Percentiles rank a stretch among this genome's conserved stretches.
Evolutionary conservation across 1,140 invertebrate species (phyloP).

Genomic region (Amphibalanus amphitrite): DNA sequence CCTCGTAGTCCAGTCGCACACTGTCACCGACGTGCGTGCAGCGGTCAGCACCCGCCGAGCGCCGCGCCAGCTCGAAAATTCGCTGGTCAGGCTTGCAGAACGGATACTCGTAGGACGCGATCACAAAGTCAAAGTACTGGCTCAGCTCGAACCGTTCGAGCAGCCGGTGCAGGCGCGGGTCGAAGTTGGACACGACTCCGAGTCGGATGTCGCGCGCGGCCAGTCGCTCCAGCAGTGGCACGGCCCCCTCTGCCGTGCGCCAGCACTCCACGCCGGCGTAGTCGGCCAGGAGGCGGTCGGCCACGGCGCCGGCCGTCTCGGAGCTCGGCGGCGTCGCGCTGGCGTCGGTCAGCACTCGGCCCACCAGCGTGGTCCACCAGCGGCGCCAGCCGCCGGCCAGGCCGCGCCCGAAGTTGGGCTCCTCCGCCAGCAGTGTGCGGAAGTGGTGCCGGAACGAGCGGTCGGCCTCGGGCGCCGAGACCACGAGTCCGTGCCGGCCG

Average conservation of each 20-base stretch:
- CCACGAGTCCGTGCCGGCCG: background rate
- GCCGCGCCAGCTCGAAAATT: background rate
- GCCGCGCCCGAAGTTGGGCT: background rate
- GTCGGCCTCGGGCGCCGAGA: background rate
- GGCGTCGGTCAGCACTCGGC: background rate
- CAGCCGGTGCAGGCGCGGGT: background rate
- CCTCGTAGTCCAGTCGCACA: background rate
- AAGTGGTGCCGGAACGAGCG: background rate
- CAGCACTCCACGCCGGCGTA: background rate
- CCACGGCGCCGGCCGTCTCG: background rate
- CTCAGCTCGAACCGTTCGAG: background rate
- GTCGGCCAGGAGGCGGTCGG: background rate
- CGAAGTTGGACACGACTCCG: background rate
- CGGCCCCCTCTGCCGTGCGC: background rate
- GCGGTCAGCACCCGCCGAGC: background rate
- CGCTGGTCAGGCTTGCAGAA: background rate
- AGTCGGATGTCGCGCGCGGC: background rate
- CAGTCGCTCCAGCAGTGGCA: background rate
- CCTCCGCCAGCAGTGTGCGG: background rate
- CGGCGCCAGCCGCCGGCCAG: background rate
- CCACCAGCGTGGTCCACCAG: background rate
- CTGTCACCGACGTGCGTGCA: background rate
- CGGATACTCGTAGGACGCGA: background rate
- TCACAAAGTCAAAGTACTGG: background rate
- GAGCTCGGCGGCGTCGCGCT: too few relatives aligned